Evolutionary conservation across 92 coral and sea anemone species (phyloP).

Genomic region (Meandrina meandrites): DNA sequence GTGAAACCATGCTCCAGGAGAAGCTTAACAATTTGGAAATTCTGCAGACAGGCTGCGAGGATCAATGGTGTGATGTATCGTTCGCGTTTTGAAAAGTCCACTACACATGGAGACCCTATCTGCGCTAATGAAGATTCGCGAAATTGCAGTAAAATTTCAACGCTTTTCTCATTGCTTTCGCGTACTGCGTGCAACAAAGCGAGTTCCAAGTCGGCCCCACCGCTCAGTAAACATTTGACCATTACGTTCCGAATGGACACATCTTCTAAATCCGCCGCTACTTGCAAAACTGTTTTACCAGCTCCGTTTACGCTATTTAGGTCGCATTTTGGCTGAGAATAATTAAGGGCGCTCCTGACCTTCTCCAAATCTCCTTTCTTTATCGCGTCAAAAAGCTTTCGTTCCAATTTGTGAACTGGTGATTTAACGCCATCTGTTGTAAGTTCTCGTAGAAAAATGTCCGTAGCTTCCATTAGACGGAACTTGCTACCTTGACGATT

Average conservation of each 20-base stretch:
- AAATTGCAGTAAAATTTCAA: constrained; percentile 64
- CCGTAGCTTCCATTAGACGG: too few species aligned
- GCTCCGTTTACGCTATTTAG: constrained; percentile 59
- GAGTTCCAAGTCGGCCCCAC: constrained; percentile 75
- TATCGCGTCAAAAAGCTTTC: constrained; percentile 8
- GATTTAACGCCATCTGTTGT: too few species aligned
- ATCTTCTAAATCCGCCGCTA: constrained; percentile 43
- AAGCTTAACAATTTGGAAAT: constrained; percentile 71
- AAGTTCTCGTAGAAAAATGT: too few species aligned
- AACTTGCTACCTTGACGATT: too few species aligned
- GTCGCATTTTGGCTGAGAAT: constrained; percentile 16
- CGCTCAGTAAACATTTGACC: constrained; percentile 51
- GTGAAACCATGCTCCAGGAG: constrained; percentile 56
- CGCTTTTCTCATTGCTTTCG: constrained; percentile 54
- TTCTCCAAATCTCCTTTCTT: constrained; percentile 14
- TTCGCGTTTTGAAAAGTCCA: not conserved
- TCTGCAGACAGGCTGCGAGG: constrained; percentile 70
- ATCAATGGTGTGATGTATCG: constrained; percentile 60
- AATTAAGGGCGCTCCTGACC: not conserved
- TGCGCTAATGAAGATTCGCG: not conserved
- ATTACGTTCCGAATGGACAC: constrained; percentile 50
- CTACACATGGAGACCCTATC: not conserved
- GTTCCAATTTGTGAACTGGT: too few species aligned
- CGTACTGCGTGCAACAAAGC: constrained; percentile 79
- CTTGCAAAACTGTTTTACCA: constrained; percentile 81